Evolutionary conservation across 2,113 vertebrate genomes (phyloP), one percentile per base, ranked within the genome.

Genomic region (Chascanopsetta lugubris): DNA sequence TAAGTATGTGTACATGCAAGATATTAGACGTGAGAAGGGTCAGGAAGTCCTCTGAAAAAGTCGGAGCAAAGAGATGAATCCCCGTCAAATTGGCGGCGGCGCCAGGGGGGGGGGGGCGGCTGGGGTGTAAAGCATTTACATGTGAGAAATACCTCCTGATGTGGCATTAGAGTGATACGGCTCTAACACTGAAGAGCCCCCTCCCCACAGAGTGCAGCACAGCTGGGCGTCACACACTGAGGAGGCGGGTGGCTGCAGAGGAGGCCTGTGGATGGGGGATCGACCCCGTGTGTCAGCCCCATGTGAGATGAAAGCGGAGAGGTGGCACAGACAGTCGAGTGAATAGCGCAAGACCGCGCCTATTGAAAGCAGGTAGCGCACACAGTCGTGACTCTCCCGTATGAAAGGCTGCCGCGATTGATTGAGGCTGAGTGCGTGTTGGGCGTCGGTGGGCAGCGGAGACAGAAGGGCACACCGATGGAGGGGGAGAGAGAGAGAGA

Each of bases 371-470:
- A 55, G 76, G 61, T 74, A 53, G 64, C 26, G 62, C 61, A 57
- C 75, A 71, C 77, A 59, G n/a, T 86, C 79, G 76, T 88, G 84
- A 82, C 76, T 83, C 48, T 53, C 56, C 69, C 63, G 66, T 80
- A 71, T 71, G 29, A 54, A 57, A 72, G 54, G 58, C 69, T 29
- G 27, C 48, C 73, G 81, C 67, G 74, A 79, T 64, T 43, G 46
- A 84, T 42, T 2, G 6, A 32, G 4, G 34, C 54, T 72, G 77
- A 85, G 74, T 60, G 74, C 77, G 80, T 77, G 88, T 77, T 85
- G 88, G 81, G 76, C 69, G 66, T 46, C 78, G 68, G 85, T 86
- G 82, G 82, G 80, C 82, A 80, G 79, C 42, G 15, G 74, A 84
- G 72, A 79, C 79, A 85, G 79, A 81, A 82, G 75, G 80, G 26